These are phyloP conservation scores for Lagorchestes hirsutus DNA, from an alignment of 2,797 vertebrate species.

Conservation along the genomic window DNA sequence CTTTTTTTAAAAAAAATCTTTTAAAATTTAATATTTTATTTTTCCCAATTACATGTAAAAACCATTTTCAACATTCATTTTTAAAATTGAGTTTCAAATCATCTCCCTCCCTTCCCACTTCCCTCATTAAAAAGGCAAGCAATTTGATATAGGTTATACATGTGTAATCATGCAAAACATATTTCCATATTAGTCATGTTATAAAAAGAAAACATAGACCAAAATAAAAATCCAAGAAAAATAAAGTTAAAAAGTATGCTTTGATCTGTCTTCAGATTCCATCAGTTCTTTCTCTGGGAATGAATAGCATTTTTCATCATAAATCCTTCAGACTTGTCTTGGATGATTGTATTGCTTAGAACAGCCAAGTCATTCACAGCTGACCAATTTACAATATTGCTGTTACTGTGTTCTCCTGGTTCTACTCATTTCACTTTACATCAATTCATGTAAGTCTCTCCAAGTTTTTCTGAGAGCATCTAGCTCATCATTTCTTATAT, in stretches of 20 bases:
- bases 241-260: neutral
- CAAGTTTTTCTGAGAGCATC: neutral
- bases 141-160: neutral
- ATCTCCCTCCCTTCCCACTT: neutral
- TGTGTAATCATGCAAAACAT: neutral
- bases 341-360: neutral
- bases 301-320: neutral
- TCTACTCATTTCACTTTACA: neutral
- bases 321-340: neutral
- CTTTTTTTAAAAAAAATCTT: neutral
- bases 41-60: neutral
- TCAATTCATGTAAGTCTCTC: neutral
- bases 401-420: neutral
- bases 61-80: neutral
- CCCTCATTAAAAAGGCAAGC: neutral
- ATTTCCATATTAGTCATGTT: neutral
- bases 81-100: neutral
- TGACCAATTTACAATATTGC: neutral
- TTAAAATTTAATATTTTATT: neutral
- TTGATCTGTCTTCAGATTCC: neutral
- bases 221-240: neutral
- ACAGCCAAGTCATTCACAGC: neutral
- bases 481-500: neutral
- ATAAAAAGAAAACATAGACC: neutral
- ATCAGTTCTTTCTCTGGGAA: neutral